phyloP scores from a whole-genome alignment of 2,888 invertebrate species.

The Lasioglossum lativentre region DNA sequence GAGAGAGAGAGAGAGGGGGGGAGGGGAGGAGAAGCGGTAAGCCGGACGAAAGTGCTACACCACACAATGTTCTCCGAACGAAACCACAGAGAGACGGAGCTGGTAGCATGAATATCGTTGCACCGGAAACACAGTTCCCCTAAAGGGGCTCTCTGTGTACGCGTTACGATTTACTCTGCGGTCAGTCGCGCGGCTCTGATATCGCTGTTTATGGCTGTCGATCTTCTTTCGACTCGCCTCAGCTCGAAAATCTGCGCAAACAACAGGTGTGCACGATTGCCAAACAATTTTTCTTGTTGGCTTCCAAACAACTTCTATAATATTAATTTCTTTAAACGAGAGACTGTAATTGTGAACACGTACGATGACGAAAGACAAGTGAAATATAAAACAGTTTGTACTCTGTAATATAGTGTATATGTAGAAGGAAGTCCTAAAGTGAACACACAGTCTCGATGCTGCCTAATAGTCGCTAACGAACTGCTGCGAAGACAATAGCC shows the following conservation, averaged over 20 bases:
- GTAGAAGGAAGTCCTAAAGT: no score
- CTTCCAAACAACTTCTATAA: no score
- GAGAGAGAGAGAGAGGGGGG: not conserved
- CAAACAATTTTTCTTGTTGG: no score
- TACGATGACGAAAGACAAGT: no score
- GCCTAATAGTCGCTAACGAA: not conserved
- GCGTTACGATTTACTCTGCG: not conserved
- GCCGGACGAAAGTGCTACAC: conserved; percentile 18
- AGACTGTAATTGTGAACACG: no score
- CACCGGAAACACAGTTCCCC: conserved; percentile 41
- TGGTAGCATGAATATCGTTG: not conserved
- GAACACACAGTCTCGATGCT: not conserved
- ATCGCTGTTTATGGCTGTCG: not conserved
- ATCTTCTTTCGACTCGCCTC: not conserved
- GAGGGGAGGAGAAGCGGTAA: not conserved
- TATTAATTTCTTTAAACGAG: no score
- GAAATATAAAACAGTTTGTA: no score
- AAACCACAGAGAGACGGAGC: conserved; percentile 15
- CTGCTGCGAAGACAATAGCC: not conserved
- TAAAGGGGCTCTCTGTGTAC: conserved; percentile 8
- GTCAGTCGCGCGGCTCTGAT: not conserved
- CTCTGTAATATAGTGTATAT: no score
- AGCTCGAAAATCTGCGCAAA: not conserved
- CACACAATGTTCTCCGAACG: not conserved
- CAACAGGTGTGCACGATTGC: no score